These are phyloP conservation scores for Rhinella marina DNA, from an alignment of 2,797 vertebrate genomes.

Conservation along the genomic window DNA sequence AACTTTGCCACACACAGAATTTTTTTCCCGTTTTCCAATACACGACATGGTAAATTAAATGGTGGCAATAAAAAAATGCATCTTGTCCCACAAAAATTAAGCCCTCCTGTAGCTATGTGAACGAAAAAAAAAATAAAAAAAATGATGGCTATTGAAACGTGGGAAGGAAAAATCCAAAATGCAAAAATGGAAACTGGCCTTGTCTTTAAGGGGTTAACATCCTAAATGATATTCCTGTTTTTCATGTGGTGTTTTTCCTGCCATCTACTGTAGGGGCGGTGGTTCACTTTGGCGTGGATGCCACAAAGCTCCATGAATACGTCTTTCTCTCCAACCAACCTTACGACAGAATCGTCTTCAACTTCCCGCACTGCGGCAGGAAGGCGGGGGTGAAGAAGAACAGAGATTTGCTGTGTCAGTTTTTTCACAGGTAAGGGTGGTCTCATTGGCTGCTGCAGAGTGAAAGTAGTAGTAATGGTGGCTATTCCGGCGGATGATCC, in stretches of 20 bases:
- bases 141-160: too few relatives aligned
- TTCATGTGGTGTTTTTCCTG: background rate
- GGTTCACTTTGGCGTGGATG: slow-evolving; percentile 88
- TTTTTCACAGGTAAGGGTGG: slow-evolving; percentile 85
- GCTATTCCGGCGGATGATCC: background rate
- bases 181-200: too few relatives aligned
- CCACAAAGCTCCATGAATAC: slow-evolving; percentile 79
- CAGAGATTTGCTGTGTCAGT: slow-evolving; percentile 83
- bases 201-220: background rate
- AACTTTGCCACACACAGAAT: too few relatives aligned
- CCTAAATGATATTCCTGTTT: background rate
- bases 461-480: background rate
- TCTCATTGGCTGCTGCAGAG: background rate
- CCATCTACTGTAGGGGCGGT: slow-evolving; percentile 75
- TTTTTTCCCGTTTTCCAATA: too few relatives aligned
- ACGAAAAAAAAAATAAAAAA: too few relatives aligned
- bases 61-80: too few relatives aligned
- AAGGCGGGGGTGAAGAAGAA: slow-evolving; percentile 95
- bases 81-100: too few relatives aligned
- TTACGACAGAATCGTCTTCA: slow-evolving; percentile 89
- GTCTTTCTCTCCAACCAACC: slow-evolving; percentile 64
- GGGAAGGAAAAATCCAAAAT: too few relatives aligned
- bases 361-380: slow-evolving; percentile 95
- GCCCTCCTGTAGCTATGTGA: too few relatives aligned
- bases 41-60: too few relatives aligned